phyloP scores from a whole-genome alignment of 2,113 vertebrate genomes.

The Varanus salvator region DNA sequence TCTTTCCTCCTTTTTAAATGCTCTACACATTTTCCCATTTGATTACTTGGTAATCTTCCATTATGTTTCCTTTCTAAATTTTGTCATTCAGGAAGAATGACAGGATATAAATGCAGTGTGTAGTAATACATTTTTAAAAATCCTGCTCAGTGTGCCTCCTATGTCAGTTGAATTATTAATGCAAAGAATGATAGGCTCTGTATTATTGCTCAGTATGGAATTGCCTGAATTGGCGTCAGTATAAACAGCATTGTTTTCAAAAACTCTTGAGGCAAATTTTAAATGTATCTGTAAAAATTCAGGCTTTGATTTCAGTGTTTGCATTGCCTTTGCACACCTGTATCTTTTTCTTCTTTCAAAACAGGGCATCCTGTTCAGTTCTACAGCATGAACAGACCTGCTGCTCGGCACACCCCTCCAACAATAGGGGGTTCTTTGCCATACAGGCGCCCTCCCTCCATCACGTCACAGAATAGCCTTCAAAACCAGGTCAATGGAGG shows the following conservation, averaged over 20 bases:
- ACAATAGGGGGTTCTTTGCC: slow-evolving; percentile 94
- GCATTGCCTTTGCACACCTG: not conserved
- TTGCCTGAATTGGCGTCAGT: slow-evolving; percentile 28
- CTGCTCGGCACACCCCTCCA: slow-evolving; percentile 83
- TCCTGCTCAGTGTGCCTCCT: not conserved
- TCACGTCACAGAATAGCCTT: slow-evolving; percentile 89
- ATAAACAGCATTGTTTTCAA: not conserved
- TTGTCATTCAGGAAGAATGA: not conserved
- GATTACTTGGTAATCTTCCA: not conserved
- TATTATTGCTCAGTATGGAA: not conserved
- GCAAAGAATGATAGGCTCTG: not conserved
- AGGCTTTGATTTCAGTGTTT: not conserved
- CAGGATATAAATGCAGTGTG: too few species aligned
- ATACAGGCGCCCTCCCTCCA: slow-evolving; percentile 93
- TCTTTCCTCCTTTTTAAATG: not conserved
- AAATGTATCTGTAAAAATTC: not conserved
- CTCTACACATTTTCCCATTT: not conserved
- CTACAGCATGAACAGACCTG: slow-evolving; percentile 98
- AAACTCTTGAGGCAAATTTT: not conserved
- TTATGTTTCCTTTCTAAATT: not conserved
- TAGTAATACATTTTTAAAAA: too few species aligned
- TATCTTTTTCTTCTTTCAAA: slow-evolving; percentile 7
- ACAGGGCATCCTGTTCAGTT: slow-evolving; percentile 93
- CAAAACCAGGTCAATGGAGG: slow-evolving; percentile 95
- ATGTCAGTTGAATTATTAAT: not conserved